Conservation (phyloP, 2,797 vertebrate genomes). For the Caiman crocodilus region DNA sequence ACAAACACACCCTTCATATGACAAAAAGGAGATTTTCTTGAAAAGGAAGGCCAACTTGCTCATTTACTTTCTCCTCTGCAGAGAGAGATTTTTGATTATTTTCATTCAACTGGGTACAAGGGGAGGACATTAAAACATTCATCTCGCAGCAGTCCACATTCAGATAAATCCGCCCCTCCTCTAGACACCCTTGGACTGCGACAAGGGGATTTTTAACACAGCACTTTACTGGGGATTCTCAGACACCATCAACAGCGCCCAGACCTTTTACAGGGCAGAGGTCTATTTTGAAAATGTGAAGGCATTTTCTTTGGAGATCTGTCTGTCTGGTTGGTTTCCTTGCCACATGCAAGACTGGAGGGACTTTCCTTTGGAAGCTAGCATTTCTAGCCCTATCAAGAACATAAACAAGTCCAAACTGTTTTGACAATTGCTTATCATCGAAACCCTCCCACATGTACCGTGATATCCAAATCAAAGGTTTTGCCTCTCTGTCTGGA, state of each 20-base stretch:
- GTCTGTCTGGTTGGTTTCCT: not conserved
- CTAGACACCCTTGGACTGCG: slow-evolving; percentile 36
- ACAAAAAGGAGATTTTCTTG: not conserved
- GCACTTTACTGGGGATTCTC: slow-evolving; percentile 24
- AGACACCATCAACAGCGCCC: not conserved
- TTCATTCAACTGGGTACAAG: not conserved
- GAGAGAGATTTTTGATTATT: not conserved
- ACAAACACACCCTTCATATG: not conserved
- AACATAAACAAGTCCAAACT: slow-evolving; percentile 8
- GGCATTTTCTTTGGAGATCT: slow-evolving; percentile 51
- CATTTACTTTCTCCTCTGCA: not conserved
- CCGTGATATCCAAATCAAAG: slow-evolving; percentile 8
- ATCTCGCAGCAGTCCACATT: slow-evolving; percentile 19
- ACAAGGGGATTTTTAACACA: slow-evolving; percentile 16
- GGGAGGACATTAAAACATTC: slow-evolving; percentile 35
- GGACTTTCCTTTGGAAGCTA: not conserved
- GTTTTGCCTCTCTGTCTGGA: slow-evolving; percentile 14
- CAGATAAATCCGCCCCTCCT: slow-evolving; percentile 22
- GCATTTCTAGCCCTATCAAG: not conserved
- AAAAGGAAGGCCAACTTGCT: not conserved
- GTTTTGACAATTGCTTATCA: not conserved
- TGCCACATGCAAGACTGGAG: not conserved
- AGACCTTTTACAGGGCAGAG: not conserved
- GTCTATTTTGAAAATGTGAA: slow-evolving; percentile 7
- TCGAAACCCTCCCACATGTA: slow-evolving; percentile 25